Conservation (phyloP, 2,797 vertebrate species). For the Glyptemys insculpta region DNA sequence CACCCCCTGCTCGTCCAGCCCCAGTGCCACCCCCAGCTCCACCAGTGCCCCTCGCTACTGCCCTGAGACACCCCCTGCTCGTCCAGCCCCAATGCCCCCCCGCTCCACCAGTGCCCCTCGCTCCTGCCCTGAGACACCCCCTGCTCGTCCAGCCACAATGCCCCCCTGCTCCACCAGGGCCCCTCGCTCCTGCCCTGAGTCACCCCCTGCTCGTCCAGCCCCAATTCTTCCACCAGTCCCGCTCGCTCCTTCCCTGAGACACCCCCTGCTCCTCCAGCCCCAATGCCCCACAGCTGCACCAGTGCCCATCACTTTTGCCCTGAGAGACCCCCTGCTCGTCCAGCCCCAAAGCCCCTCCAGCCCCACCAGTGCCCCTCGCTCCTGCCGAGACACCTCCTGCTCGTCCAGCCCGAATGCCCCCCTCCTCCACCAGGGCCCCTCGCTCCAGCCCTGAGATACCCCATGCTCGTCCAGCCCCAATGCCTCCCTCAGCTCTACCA, state of each 20-base stretch:
- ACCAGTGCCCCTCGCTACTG: too few relatives aligned
- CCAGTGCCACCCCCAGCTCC: too few relatives aligned
- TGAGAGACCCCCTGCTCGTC: too few relatives aligned
- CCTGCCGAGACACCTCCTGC: not conserved
- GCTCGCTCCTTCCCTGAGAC: not conserved
- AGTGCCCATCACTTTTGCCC: too few relatives aligned
- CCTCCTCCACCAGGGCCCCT: too few relatives aligned
- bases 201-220: not conserved
- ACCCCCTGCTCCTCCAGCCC: too few relatives aligned
- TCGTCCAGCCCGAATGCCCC: not conserved
- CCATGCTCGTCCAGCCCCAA: not conserved
- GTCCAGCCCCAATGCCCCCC: rapidly evolving
- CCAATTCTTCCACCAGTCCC: not conserved
- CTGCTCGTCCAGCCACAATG: not conserved
- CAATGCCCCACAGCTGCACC: not conserved
- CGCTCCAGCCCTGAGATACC: rapidly evolving
- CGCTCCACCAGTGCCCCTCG: rapidly evolving
- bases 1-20: too few relatives aligned
- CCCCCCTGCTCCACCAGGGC: too few relatives aligned
- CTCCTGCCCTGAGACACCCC: not conserved
- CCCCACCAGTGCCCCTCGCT: rapidly evolving
- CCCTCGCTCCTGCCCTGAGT: too few relatives aligned
- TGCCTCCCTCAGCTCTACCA: rapidly evolving
- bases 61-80: too few relatives aligned
- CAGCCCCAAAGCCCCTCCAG: rapidly evolving